Percentiles rank a stretch among this genome's conserved stretches.
phyloP scores from a whole-genome alignment of 2,113 vertebrate genomes.

The Gymnogyps californianus region DNA sequence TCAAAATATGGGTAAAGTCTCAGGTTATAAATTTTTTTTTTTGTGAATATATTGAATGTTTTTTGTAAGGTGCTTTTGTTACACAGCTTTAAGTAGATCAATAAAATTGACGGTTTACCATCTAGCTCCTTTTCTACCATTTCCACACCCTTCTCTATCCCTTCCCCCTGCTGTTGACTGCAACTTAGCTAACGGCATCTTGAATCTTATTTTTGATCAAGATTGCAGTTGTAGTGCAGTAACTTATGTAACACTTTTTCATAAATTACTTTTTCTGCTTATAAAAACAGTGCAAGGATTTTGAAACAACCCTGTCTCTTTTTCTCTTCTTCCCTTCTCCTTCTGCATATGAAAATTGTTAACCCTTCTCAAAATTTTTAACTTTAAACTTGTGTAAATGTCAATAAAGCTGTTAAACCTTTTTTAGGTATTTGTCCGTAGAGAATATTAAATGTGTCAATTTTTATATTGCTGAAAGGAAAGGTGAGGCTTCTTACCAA shows the following conservation, averaged over 20 bases:
- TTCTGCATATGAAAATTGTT: background rate
- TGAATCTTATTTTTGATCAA: constrained; percentile 22
- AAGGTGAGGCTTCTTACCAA: background rate
- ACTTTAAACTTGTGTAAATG: background rate
- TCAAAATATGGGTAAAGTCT: background rate
- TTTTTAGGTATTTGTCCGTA: background rate
- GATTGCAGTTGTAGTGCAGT: constrained; percentile 31
- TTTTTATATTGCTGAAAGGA: background rate
- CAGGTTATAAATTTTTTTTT: background rate
- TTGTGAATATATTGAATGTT: background rate
- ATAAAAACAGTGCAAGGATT: background rate
- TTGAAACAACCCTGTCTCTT: background rate
- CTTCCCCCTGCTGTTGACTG: background rate
- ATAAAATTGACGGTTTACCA: background rate
- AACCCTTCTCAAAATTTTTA: background rate
- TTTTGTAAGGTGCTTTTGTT: background rate
- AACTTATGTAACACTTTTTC: constrained; percentile 23
- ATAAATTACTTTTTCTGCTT: background rate
- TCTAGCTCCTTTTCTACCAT: background rate
- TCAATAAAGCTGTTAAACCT: background rate
- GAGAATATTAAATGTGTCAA: background rate
- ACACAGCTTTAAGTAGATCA: background rate
- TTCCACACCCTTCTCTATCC: background rate
- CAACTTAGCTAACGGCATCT: background rate
- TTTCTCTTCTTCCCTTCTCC: background rate